These are phyloP conservation scores for Crax fasciolata DNA, from an alignment of 2,797 vertebrate species.

Conservation along the genomic window DNA sequence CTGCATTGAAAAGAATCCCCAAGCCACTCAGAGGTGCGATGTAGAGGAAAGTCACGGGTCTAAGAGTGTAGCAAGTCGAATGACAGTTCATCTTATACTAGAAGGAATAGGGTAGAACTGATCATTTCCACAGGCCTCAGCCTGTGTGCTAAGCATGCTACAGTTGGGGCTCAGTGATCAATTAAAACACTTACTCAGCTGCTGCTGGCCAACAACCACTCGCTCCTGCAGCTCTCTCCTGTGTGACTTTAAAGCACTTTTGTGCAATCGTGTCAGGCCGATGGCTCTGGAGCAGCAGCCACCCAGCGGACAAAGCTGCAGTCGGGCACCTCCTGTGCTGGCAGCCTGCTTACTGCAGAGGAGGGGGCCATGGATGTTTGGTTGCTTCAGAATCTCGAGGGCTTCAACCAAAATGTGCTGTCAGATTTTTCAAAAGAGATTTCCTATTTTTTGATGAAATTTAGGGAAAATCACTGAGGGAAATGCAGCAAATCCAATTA, in stretches of 20 bases:
- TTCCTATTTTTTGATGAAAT: background rate
- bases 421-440: background rate
- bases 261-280: background rate
- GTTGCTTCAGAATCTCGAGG: background rate
- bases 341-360: background rate
- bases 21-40: background rate
- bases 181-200: background rate
- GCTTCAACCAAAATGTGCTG: background rate
- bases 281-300: background rate
- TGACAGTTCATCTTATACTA: background rate
- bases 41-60: background rate
- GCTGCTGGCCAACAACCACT: background rate
- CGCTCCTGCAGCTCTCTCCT: background rate
- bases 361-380: background rate
- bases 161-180: background rate
- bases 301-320: background rate
- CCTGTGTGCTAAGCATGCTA: background rate
- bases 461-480: background rate
- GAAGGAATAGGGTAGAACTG: background rate
- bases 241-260: background rate
- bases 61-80: background rate
- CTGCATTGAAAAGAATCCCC: background rate
- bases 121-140: background rate
- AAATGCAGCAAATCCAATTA: background rate
- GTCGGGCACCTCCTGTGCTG: background rate